Evolutionary conservation across 1,140 invertebrate genomes (phyloP), one percentile per base, ranked within the genome.

Genomic region (Anoplolepis gracilipes): DNA sequence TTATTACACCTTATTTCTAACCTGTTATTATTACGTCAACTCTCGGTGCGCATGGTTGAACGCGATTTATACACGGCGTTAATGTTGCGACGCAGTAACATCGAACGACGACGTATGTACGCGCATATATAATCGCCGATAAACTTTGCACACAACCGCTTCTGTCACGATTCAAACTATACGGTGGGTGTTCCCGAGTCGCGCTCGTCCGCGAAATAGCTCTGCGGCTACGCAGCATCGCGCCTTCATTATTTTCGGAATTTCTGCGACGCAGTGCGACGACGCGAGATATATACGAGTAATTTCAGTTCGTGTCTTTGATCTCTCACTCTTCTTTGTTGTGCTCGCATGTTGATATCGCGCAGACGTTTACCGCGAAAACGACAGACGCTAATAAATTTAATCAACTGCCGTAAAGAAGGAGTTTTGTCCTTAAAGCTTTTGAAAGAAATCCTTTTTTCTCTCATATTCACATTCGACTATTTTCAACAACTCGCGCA

Each of bases 161-260:
- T 49, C 62, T 49, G 33, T 57, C 78, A 13, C 57, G 78, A 81
- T 81, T 72, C 65, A 70, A 57, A 33, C 25, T 25, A 4, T 25
- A 65, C 33, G 25, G 1, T 36, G 76, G 36, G 59, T 33, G 75
- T 36, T 22, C 39, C 36, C 57, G 75, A 36, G 39, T 53, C 61
- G 59, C 30, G 59, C 30, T 57, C 65, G 33, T 72, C 49, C 65
- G 65, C 49, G 49, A 79, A 69, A 69, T 79, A 76, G 62, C 62
- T 53, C 69, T 22, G 42, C 62, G 75, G 39, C 16, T 65, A 33
- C 49, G 33, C 49, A n/a, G 33, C 76, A 65, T 39, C 46, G 42
- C 30, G 77, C 36, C 49, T 81, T 81, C 65, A 81, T 81, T 81
- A 81, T 72, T 81, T 72, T 57, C 49, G 78, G 78, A 72, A 81